Conservation (phyloP, 2,113 vertebrate species). For the Pitta sordida region DNA sequence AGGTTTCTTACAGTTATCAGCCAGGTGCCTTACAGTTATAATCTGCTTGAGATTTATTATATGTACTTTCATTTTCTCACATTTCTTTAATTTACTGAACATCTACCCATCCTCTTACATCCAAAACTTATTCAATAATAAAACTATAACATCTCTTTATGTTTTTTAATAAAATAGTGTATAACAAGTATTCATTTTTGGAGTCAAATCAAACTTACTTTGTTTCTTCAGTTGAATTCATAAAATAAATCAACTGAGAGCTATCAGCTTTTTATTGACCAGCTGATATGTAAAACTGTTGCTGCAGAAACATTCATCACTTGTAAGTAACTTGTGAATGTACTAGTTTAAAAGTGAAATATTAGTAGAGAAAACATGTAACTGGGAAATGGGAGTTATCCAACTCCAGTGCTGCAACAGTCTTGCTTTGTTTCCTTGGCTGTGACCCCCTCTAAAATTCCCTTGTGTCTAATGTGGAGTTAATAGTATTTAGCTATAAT, state of each 20-base stretch:
- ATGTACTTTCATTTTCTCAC: neutral
- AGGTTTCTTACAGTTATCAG: neutral
- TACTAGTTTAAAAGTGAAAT: neutral
- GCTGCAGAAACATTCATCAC: neutral
- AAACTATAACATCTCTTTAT: neutral
- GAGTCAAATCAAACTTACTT: neutral
- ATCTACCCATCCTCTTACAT: neutral
- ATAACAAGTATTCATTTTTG: neutral
- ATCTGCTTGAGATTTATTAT: neutral
- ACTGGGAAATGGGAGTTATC: neutral
- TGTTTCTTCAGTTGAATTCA: neutral
- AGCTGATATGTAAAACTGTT: neutral
- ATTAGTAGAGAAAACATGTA: neutral
- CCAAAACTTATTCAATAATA: neutral
- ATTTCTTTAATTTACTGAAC: neutral
- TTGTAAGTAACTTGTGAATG: neutral
- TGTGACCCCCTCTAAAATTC: neutral
- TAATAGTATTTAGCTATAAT: neutral
- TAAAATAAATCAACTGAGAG: neutral
- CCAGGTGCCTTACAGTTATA: neutral
- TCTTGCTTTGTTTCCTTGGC: neutral
- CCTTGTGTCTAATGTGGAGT: neutral
- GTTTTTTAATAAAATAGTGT: neutral
- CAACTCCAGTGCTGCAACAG: neutral
- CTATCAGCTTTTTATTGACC: too few species aligned